phyloP scores from a whole-genome alignment of 2,113 vertebrate species.

The Anhinga rufa region DNA sequence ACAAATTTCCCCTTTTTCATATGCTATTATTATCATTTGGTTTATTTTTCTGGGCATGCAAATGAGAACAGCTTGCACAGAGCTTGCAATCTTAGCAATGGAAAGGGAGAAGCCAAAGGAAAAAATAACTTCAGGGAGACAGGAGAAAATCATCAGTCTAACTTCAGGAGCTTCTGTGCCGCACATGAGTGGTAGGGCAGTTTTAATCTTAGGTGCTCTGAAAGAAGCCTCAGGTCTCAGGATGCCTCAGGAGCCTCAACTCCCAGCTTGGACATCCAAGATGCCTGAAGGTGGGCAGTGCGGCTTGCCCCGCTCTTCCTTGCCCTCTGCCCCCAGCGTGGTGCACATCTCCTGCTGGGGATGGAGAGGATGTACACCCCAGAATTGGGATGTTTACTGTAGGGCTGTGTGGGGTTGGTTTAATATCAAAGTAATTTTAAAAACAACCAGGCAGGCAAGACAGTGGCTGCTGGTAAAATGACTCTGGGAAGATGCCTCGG shows the following conservation, averaged over 20 bases:
- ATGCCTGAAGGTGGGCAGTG: not conserved
- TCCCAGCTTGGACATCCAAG: not conserved
- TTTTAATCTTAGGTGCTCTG: not conserved
- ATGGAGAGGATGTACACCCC: not conserved
- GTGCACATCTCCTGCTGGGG: not conserved
- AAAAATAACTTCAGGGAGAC: not conserved
- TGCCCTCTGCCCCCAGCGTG: not conserved
- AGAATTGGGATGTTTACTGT: not conserved
- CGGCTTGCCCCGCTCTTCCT: not conserved
- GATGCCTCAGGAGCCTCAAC: not conserved
- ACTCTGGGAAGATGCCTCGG: conserved; percentile 1
- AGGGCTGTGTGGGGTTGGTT: not conserved
- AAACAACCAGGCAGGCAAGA: not conserved
- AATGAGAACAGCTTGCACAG: not conserved
- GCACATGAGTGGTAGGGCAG: not conserved
- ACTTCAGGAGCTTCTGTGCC: not conserved
- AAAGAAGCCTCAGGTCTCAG: not conserved
- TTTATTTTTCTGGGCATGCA: not conserved
- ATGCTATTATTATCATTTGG: not conserved
- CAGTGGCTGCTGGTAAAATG: not conserved
- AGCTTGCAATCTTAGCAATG: not conserved
- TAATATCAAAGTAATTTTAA: not conserved
- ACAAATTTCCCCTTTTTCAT: not conserved
- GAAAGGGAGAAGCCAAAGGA: not conserved
- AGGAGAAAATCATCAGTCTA: not conserved